These are phyloP conservation scores for Penaeus vannamei DNA, from an alignment of 1,140 invertebrate species.

Conservation along the genomic window DNA sequence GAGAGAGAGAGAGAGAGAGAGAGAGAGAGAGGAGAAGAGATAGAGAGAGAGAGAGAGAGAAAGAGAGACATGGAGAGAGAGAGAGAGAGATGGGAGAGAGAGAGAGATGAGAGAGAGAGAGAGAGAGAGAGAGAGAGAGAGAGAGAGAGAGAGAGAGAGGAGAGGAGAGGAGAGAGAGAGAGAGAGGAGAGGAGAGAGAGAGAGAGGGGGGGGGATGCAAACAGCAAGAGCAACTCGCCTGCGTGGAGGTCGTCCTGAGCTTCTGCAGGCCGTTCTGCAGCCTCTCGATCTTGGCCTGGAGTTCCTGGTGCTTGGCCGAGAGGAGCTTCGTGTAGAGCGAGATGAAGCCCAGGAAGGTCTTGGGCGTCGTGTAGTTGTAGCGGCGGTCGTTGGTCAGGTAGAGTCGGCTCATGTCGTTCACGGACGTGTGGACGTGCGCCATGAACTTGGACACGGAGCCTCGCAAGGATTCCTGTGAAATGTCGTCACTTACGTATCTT, in stretches of 20 bases:
- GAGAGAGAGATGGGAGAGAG: slow-evolving; percentile 29
- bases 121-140: neutral
- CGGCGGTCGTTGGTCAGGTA: slow-evolving; percentile 91
- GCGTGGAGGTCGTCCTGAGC: slow-evolving; percentile 85
- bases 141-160: slow-evolving; percentile 31
- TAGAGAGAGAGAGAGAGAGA: too few species aligned
- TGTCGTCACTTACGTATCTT: too few species aligned
- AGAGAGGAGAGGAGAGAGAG: neutral
- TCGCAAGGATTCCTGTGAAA: slow-evolving; percentile 76
- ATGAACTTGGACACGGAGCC: slow-evolving; percentile 92
- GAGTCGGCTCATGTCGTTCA: slow-evolving; percentile 86
- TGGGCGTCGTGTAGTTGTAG: slow-evolving; percentile 97
- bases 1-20: slow-evolving; percentile 32
- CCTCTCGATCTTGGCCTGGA: slow-evolving; percentile 86
- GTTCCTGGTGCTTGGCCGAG: slow-evolving; percentile 84
- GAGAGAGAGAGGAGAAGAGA: neutral
- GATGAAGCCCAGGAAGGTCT: slow-evolving; percentile 96
- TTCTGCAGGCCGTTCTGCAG: slow-evolving; percentile 96
- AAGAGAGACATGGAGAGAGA: neutral
- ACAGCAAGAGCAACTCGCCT: slow-evolving; percentile 76
- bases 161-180: slow-evolving; percentile 35
- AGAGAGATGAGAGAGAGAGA: neutral
- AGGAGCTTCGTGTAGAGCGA: slow-evolving; percentile 91
- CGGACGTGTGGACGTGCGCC: slow-evolving; percentile 94
- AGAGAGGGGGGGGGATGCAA: too few species aligned